phyloP scores from a whole-genome alignment of 2,888 invertebrate species.

The Drosophila mimetica region DNA sequence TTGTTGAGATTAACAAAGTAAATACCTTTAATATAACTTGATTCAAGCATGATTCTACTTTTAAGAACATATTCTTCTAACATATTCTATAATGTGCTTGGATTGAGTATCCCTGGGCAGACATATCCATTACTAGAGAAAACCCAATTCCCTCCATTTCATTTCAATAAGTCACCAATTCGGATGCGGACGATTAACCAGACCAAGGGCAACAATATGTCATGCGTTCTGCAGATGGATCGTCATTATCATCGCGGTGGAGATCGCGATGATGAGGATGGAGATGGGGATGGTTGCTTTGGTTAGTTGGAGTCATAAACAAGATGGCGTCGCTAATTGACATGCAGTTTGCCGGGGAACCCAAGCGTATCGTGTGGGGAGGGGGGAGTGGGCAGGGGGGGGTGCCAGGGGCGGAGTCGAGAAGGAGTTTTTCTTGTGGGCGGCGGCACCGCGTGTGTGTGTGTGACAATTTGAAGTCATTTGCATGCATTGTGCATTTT shows the following conservation, averaged over 20 bases:
- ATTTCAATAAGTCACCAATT: slow-evolving; percentile 34
- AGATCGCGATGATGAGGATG: slow-evolving; percentile 15
- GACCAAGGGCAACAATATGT: slow-evolving; percentile 26
- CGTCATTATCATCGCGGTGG: slow-evolving; percentile 10
- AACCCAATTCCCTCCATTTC: neutral
- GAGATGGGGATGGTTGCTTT: slow-evolving; percentile 30
- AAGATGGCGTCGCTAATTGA: slow-evolving; percentile 75
- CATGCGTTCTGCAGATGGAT: slow-evolving; percentile 14
- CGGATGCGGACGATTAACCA: slow-evolving; percentile 25
- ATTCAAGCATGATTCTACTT: too few species aligned
- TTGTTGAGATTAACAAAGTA: too few species aligned
- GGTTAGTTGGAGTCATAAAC: slow-evolving; percentile 57
- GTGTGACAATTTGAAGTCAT: slow-evolving; percentile 75
- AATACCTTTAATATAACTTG: too few species aligned
- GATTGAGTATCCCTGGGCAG: too few species aligned
- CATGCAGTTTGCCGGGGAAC: slow-evolving; percentile 61
- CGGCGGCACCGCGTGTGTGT: slow-evolving; percentile 45
- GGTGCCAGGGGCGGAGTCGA: neutral
- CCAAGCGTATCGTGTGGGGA: slow-evolving; percentile 58
- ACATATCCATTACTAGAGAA: slow-evolving; percentile 10
- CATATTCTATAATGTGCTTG: too few species aligned
- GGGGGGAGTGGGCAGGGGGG: neutral
- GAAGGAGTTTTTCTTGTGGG: slow-evolving; percentile 4
- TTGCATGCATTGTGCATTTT: slow-evolving; percentile 75
- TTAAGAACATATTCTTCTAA: too few species aligned